These are phyloP conservation scores for Syngnathus scovelli DNA, from an alignment of 2,113 vertebrate genomes.

Conservation along the genomic window DNA sequence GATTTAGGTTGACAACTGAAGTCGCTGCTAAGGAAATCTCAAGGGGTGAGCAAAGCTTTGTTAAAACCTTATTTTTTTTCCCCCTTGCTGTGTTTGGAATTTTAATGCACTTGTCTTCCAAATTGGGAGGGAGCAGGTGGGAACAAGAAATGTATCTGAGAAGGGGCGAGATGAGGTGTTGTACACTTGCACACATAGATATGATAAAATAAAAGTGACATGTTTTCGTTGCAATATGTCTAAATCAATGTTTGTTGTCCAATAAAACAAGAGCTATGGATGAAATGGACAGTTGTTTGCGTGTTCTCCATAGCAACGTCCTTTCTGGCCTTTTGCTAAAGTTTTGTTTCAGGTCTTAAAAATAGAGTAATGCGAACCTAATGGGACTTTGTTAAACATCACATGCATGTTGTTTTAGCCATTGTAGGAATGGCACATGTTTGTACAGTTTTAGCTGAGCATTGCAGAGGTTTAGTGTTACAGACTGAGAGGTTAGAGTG, in stretches of 20 bases:
- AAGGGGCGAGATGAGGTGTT: slow-evolving; percentile 17
- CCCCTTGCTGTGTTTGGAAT: slow-evolving; percentile 2
- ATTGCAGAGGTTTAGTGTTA: slow-evolving; percentile 29
- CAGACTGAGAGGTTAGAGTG: slow-evolving; percentile 26
- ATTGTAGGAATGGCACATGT: slow-evolving; percentile 11
- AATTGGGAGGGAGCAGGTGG: slow-evolving; percentile 14
- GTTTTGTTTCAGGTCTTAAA: neutral
- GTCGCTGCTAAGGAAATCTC: slow-evolving; percentile 56
- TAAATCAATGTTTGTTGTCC: neutral
- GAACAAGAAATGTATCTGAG: slow-evolving; percentile 9
- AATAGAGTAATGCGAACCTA: neutral
- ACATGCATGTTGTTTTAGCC: neutral
- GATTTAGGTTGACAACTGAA: slow-evolving; percentile 63
- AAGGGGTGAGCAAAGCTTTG: slow-evolving; percentile 58
- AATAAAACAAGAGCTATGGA: neutral
- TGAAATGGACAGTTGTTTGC: neutral
- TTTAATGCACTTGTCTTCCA: slow-evolving; percentile 5
- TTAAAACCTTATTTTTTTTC: slow-evolving; percentile 1
- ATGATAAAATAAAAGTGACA: slow-evolving; percentile 10
- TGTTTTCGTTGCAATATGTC: too few species aligned
- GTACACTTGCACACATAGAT: neutral
- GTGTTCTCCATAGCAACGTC: slow-evolving; percentile 19
- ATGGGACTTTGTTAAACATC: neutral
- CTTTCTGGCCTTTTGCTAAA: neutral
- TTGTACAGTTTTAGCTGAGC: slow-evolving; percentile 28